Evolutionary conservation across 2,797 vertebrate species (phyloP).

Genomic region (Mastacembelus armatus): DNA sequence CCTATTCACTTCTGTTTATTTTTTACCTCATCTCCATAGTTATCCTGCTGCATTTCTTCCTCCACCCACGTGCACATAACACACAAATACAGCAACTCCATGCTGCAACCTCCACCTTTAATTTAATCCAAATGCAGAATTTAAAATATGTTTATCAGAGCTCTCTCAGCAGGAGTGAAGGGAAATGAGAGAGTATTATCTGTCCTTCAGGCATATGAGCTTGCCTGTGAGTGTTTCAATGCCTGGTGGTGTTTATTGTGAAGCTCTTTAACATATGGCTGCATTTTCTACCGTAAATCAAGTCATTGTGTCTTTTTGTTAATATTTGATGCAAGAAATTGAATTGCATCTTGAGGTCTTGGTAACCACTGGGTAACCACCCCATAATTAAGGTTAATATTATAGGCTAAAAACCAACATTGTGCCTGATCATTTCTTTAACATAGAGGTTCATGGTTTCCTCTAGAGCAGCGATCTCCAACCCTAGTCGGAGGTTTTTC

Average conservation of each 20-base stretch:
- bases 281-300: not conserved
- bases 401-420: not conserved
- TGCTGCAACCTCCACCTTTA: constrained; percentile 42
- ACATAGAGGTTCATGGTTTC: not conserved
- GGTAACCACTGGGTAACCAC: too few relatives aligned
- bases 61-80: not conserved
- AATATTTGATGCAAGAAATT: constrained; percentile 17
- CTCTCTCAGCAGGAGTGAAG: constrained; percentile 45
- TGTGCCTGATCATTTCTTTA: not conserved
- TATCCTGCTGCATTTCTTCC: constrained; percentile 27
- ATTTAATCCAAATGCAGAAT: constrained; percentile 65
- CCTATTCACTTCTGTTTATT: constrained; percentile 24
- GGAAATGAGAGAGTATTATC: constrained; percentile 46
- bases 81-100: not conserved
- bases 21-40: constrained; percentile 32
- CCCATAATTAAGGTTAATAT: constrained; percentile 12
- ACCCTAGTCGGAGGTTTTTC: too few relatives aligned
- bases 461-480: too few relatives aligned
- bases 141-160: constrained; percentile 69
- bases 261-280: constrained; percentile 9
- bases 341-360: too few relatives aligned
- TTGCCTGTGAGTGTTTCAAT: not conserved
- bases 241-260: constrained; percentile 18
- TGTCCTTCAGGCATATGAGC: constrained; percentile 27
- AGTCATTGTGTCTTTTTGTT: constrained; percentile 5